A percentile compares a stretch with the other conserved stretches of the same genome.
Evolutionary conservation across 2,888 invertebrate genomes (phyloP).

Genomic region (Synanthedon andrenaeformis): DNA sequence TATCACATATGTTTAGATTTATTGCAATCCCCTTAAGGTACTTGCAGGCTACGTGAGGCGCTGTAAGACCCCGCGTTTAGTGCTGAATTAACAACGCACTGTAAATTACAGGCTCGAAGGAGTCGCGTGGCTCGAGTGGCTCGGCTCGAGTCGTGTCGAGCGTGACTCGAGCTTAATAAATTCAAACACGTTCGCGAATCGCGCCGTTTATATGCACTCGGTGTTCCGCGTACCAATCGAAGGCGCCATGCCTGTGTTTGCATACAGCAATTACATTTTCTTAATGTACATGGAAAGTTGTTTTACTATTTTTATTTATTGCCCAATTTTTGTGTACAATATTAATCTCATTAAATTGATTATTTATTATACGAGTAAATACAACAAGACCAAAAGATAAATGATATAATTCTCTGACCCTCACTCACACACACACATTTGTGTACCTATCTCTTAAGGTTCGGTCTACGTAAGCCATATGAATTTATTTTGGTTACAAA

Average conservation of each 20-base stretch:
- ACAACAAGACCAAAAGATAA: too few relatives aligned
- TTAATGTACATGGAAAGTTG: background rate
- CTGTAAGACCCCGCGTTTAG: slow-evolving; percentile 28
- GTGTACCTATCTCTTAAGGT: too few relatives aligned
- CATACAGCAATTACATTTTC: slow-evolving; percentile 10
- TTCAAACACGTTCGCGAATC: slow-evolving; percentile 23
- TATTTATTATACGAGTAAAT: too few relatives aligned
- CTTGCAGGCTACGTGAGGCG: slow-evolving; percentile 1
- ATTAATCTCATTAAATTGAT: too few relatives aligned
- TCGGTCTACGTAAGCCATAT: too few relatives aligned
- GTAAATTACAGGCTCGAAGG: slow-evolving; percentile 21
- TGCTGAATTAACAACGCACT: slow-evolving; percentile 30
- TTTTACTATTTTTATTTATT: background rate
- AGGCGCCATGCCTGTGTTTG: slow-evolving; percentile 15
- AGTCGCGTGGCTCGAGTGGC: slow-evolving; percentile 11
- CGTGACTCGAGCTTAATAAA: slow-evolving; percentile 20
- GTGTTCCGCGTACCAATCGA: slow-evolving; percentile 11
- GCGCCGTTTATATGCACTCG: slow-evolving; percentile 15
- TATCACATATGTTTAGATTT: too few relatives aligned
- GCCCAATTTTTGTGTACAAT: too few relatives aligned
- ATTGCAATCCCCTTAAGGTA: too few relatives aligned
- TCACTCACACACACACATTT: too few relatives aligned
- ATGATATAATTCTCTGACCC: too few relatives aligned
- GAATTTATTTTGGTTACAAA: too few relatives aligned
- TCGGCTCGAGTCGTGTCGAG: slow-evolving; percentile 4